Conservation (phyloP, 2,113 vertebrate species). For the Perca schrenkii region DNA sequence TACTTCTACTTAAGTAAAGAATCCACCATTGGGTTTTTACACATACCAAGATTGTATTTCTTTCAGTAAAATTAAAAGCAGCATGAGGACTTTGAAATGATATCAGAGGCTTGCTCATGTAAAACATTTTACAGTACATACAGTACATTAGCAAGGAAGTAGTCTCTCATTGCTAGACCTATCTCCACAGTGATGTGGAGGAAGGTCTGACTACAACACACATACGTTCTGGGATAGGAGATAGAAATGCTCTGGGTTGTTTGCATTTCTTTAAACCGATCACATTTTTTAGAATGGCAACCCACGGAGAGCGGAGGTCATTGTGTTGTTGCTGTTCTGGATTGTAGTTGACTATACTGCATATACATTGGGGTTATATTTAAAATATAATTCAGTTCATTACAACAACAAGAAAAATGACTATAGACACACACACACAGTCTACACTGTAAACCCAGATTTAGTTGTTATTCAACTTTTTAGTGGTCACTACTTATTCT, state of each 20-base stretch:
- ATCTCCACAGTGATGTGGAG: too few species aligned
- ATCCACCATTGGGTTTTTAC: not conserved
- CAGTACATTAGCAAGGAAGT: not conserved
- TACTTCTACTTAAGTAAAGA: not conserved
- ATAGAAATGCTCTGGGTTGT: too few species aligned
- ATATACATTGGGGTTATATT: constrained; percentile 3
- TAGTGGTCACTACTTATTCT: too few species aligned
- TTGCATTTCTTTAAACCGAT: too few species aligned
- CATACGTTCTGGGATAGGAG: too few species aligned
- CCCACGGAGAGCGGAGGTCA: not conserved
- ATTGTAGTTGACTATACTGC: not conserved
- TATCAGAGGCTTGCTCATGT: not conserved
- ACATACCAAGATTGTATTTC: not conserved
- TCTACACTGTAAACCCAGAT: not conserved
- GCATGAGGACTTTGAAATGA: not conserved
- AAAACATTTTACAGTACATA: not conserved
- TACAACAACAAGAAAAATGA: constrained; percentile 10
- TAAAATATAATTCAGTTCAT: constrained; percentile 20
- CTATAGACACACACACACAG: not conserved
- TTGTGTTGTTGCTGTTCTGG: not conserved
- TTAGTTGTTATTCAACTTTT: too few species aligned
- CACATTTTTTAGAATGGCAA: too few species aligned
- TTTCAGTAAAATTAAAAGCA: not conserved
- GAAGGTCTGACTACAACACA: too few species aligned
- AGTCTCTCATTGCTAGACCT: too few species aligned